These are phyloP conservation scores for Zele albiditarsus DNA, from an alignment of 2,888 invertebrate genomes.

Conservation along the genomic window DNA sequence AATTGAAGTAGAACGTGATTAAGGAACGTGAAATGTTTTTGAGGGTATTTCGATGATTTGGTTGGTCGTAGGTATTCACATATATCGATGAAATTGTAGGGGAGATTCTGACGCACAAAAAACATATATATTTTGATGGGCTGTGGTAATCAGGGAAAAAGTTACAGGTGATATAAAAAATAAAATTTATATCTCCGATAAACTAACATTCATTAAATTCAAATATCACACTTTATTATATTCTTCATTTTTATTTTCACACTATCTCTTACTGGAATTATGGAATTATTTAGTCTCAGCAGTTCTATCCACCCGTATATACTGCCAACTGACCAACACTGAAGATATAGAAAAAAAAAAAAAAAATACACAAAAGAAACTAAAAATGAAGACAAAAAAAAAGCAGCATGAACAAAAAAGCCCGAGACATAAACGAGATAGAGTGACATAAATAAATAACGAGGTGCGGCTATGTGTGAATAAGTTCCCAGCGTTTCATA, in stretches of 20 bases:
- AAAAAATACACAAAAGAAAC: background rate
- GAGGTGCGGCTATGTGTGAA: constrained; percentile 31
- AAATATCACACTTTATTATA: background rate
- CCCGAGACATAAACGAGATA: constrained; percentile 37
- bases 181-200: background rate
- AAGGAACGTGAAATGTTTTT: background rate
- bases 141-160: background rate
- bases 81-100: background rate
- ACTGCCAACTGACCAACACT: background rate
- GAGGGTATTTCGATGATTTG: background rate
- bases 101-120: background rate
- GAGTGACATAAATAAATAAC: constrained; percentile 43
- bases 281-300: background rate
- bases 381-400: background rate
- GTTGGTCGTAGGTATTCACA: background rate
- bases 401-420: constrained; percentile 1
- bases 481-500: background rate
- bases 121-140: background rate
- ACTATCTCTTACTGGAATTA: background rate
- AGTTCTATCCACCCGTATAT: background rate
- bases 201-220: background rate
- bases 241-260: background rate
- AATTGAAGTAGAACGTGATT: background rate
- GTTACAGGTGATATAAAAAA: background rate
- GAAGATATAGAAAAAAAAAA: background rate